These are phyloP conservation scores for Lates calcarifer DNA, from an alignment of 2,113 vertebrate genomes.

Conservation along the genomic window DNA sequence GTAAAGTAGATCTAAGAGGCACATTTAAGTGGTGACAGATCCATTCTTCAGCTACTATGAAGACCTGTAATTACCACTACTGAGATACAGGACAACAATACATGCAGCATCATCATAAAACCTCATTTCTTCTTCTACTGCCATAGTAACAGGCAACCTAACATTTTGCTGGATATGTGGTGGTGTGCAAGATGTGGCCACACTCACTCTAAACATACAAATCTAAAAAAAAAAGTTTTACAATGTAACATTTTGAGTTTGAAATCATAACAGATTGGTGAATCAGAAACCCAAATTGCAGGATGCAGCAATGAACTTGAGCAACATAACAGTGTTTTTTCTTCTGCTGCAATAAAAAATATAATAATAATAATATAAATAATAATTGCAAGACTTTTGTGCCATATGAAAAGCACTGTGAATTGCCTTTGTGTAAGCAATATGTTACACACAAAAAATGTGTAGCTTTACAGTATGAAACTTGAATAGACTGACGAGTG, in stretches of 20 bases:
- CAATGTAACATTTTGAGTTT: background rate
- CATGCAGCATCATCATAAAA: background rate
- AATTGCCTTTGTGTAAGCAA: slow-evolving; percentile 3
- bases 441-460: background rate
- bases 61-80: slow-evolving; percentile 38
- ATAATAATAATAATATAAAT: too few species aligned
- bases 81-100: slow-evolving; percentile 13
- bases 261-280: background rate
- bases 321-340: background rate
- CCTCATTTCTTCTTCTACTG: background rate
- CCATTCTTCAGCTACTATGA: slow-evolving; percentile 20
- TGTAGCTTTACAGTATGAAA: background rate
- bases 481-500: background rate
- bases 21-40: slow-evolving; percentile 34
- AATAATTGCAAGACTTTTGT: background rate
- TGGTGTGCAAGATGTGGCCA: background rate
- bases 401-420: background rate
- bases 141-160: background rate
- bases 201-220: background rate
- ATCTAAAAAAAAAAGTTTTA: background rate
- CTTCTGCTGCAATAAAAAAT: background rate
- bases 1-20: slow-evolving; percentile 39
- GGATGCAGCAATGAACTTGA: background rate
- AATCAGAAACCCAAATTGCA: background rate
- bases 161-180: background rate